A percentile compares a stretch with the other conserved stretches of the same genome.
These are phyloP conservation scores for Seriola aureovittata DNA, from an alignment of 2,113 vertebrate genomes.

Conservation along the genomic window DNA sequence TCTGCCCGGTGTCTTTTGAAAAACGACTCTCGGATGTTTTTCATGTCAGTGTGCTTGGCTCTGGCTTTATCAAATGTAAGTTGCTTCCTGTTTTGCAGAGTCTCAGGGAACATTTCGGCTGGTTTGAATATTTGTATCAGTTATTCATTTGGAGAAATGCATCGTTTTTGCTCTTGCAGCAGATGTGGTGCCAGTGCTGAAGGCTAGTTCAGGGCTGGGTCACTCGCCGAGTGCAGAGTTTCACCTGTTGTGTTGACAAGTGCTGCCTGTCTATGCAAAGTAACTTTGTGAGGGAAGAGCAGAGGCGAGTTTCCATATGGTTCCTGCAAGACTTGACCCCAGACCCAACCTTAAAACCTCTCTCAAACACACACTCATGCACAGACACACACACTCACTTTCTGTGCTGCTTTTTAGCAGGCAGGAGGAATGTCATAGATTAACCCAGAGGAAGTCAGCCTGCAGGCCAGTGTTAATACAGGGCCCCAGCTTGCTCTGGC, in stretches of 20 bases:
- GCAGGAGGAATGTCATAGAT: conserved; percentile 71
- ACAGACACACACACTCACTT: conserved; percentile 32
- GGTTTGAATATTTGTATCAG: conserved; percentile 29
- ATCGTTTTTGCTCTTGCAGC: conserved; percentile 38
- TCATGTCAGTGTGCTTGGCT: conserved; percentile 3
- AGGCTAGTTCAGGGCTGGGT: conserved; percentile 69
- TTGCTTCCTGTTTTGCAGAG: conserved; percentile 71
- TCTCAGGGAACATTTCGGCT: conserved; percentile 36
- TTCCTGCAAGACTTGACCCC: conserved; percentile 77
- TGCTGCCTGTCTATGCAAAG: conserved; percentile 66
- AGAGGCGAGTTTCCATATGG: conserved; percentile 78
- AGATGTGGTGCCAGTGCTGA: conserved; percentile 45
- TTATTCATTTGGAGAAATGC: conserved; percentile 37
- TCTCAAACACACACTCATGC: conserved; percentile 1
- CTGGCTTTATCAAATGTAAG: conserved; percentile 41
- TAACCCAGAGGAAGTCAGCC: conserved; percentile 75
- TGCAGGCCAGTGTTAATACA: conserved; percentile 59
- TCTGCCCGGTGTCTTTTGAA: conserved; percentile 30
- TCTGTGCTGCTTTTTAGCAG: conserved; percentile 44
- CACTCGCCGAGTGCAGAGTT: conserved; percentile 46
- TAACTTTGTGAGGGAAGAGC: conserved; percentile 35
- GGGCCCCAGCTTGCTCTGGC: conserved; percentile 57
- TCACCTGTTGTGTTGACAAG: conserved; percentile 83
- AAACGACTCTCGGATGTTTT: conserved; percentile 39
- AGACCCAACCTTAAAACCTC: conserved; percentile 34